Evolutionary conservation across 2,797 vertebrate genomes (phyloP).

Genomic region (Myotis findleyi): DNA sequence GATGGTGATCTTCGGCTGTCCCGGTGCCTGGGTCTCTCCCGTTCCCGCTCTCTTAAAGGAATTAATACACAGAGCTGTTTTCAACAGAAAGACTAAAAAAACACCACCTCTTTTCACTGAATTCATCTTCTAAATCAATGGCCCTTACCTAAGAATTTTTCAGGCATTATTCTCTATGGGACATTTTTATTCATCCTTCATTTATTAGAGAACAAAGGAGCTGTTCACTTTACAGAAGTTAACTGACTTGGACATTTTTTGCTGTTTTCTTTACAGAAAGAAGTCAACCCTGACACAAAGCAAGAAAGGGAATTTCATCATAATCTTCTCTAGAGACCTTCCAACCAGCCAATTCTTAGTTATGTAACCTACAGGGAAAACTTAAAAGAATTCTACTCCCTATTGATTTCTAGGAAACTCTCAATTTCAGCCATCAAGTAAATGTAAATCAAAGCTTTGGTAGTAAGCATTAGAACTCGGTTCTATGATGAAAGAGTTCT

Average conservation of each 20-base stretch:
- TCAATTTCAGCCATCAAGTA: neutral
- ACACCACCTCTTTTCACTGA: slow-evolving; percentile 53
- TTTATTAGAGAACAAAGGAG: neutral
- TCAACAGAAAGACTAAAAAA: slow-evolving; percentile 77
- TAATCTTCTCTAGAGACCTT: slow-evolving; percentile 43
- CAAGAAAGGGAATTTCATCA: slow-evolving; percentile 11
- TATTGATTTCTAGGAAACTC: slow-evolving; percentile 43
- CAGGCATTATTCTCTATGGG: slow-evolving; percentile 20
- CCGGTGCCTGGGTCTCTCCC: slow-evolving; percentile 94
- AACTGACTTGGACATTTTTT: slow-evolving; percentile 15
- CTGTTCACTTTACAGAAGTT: neutral
- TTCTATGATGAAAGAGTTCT: neutral
- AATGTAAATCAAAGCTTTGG: slow-evolving; percentile 14
- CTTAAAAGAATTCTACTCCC: neutral
- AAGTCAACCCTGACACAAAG: slow-evolving; percentile 17
- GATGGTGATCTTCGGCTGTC: slow-evolving; percentile 93
- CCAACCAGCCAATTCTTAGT: neutral
- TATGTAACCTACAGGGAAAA: slow-evolving; percentile 27
- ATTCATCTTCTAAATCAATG: slow-evolving; percentile 55
- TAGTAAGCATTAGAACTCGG: neutral
- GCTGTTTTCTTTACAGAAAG: slow-evolving; percentile 37
- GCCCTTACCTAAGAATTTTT: slow-evolving; percentile 3
- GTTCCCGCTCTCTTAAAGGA: slow-evolving; percentile 88
- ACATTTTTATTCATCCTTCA: slow-evolving; percentile 35
- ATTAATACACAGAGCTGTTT: slow-evolving; percentile 81